Percentiles rank a stretch among this genome's conserved stretches.
These are phyloP conservation scores for Bucorvus abyssinicus DNA, from an alignment of 2,797 vertebrate genomes.

Conservation along the genomic window DNA sequence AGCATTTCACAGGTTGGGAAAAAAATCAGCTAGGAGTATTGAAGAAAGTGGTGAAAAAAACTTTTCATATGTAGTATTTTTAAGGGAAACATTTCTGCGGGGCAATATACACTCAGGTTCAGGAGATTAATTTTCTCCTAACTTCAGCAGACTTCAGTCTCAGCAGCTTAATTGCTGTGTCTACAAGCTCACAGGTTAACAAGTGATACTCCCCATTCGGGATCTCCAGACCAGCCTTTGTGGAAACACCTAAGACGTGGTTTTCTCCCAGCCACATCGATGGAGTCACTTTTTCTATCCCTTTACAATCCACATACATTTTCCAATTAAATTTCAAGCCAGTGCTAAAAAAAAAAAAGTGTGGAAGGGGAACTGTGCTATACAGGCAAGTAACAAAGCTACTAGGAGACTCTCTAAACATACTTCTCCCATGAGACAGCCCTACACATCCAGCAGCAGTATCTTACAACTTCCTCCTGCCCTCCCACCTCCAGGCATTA, in stretches of 20 bases:
- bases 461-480: neutral
- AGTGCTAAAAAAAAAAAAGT: neutral
- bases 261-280: neutral
- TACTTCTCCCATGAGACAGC: neutral
- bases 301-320: neutral
- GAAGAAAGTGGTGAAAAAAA: neutral
- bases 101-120: neutral
- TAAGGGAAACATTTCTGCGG: neutral
- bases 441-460: neutral
- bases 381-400: neutral
- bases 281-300: neutral
- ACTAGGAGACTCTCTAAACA: neutral
- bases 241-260: rapidly evolving
- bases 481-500: neutral
- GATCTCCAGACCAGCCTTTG: neutral
- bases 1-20: neutral
- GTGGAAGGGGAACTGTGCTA: neutral
- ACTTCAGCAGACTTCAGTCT: neutral
- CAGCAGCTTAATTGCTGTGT: neutral
- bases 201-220: neutral
- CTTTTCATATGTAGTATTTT: neutral
- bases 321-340: neutral
- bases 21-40: neutral
- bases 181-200: neutral
- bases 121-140: neutral